These are phyloP conservation scores for Galago senegalensis DNA, from an alignment of 2,797 vertebrate species.

Conservation along the genomic window DNA sequence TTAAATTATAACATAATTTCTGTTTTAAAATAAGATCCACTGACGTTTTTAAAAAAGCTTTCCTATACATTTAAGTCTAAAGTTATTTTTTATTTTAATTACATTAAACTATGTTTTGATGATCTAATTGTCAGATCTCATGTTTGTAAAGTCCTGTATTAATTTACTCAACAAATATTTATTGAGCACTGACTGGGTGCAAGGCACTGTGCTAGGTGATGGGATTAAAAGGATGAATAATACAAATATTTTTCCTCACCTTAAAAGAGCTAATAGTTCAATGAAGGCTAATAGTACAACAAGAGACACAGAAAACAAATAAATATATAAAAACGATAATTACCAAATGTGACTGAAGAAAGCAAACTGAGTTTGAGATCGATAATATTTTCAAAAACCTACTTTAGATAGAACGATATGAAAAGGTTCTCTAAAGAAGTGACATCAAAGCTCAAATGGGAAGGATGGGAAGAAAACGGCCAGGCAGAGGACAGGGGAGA, in stretches of 20 bases:
- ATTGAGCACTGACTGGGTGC: not conserved
- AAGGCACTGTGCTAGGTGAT: not conserved
- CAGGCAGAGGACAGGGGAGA: not conserved
- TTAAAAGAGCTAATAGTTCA: not conserved
- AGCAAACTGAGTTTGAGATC: not conserved
- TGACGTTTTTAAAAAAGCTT: not conserved
- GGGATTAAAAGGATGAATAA: not conserved
- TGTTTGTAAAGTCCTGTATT: conserved; percentile 16
- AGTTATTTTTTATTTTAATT: conserved; percentile 52
- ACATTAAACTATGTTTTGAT: conserved; percentile 33
- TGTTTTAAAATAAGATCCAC: not conserved
- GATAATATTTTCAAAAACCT: not conserved
- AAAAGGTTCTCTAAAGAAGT: not conserved
- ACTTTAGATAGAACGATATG: not conserved
- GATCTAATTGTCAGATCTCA: conserved; percentile 9
- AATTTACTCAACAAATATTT: conserved; percentile 49
- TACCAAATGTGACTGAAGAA: not conserved
- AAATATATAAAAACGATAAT: not conserved
- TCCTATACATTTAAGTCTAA: not conserved
- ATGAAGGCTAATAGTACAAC: not conserved
- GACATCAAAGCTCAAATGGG: not conserved
- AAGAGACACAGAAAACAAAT: not conserved
- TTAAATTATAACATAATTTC: conserved; percentile 37
- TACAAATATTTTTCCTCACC: not conserved
- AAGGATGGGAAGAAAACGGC: not conserved